Percentiles rank a stretch among this genome's conserved stretches.
phyloP scores from a whole-genome alignment of 1,140 invertebrate genomes.

The Drosophila biarmipes region DNA sequence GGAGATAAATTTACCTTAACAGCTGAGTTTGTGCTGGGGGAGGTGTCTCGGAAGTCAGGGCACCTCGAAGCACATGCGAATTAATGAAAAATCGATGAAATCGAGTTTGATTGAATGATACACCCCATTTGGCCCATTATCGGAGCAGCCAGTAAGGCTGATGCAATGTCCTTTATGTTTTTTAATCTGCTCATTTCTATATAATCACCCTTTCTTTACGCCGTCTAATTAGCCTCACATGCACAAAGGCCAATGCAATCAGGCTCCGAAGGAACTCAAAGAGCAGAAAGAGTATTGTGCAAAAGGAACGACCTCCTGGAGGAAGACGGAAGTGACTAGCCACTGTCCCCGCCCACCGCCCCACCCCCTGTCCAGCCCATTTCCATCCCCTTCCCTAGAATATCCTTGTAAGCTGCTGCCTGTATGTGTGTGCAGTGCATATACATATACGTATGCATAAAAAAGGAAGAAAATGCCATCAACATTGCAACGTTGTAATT shows the following conservation, averaged over 20 bases:
- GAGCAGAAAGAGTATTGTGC: slow-evolving; percentile 46
- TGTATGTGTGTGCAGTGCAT: slow-evolving; percentile 11
- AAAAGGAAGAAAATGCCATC: slow-evolving; percentile 61
- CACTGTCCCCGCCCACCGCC: slow-evolving; percentile 22
- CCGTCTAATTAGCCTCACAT: slow-evolving; percentile 20
- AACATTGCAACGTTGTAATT: slow-evolving; percentile 80
- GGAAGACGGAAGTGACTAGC: slow-evolving; percentile 67
- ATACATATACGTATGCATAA: slow-evolving; percentile 43
- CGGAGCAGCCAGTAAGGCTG: not conserved
- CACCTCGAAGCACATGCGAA: not conserved
- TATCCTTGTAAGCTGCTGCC: slow-evolving; percentile 34
- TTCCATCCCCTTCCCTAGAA: slow-evolving; percentile 9
- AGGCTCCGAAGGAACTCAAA: slow-evolving; percentile 43
- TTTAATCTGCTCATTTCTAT: slow-evolving; percentile 10
- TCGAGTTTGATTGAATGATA: not conserved
- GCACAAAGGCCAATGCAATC: slow-evolving; percentile 67
- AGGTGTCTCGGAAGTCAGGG: slow-evolving; percentile 17
- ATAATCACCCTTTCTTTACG: not conserved
- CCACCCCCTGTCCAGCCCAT: slow-evolving; percentile 2
- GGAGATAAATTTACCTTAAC: slow-evolving; percentile 43
- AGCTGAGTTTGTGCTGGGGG: not conserved
- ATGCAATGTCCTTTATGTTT: slow-evolving; percentile 5
- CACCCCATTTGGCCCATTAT: not conserved
- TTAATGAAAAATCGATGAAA: not conserved
- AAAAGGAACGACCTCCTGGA: slow-evolving; percentile 32